A percentile compares a stretch with the other conserved stretches of the same genome.
phyloP scores from a whole-genome alignment of 2,888 invertebrate species.

The Ditylenchus weischeri region DNA sequence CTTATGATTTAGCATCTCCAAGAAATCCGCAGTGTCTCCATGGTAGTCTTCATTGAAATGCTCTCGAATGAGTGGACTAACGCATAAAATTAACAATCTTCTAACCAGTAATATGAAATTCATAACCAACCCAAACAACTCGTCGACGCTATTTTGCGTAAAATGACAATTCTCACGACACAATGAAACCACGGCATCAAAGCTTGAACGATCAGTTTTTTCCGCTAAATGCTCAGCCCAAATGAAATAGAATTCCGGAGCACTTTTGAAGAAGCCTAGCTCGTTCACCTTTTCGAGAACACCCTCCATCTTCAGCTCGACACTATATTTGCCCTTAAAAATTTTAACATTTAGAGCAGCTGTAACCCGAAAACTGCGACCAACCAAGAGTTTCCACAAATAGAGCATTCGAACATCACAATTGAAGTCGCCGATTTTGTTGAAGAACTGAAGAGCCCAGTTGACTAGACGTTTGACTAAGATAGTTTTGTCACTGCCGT shows the following conservation, averaged over 20 bases:
- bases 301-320: constrained; percentile 31
- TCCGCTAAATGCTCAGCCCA: constrained; percentile 27
- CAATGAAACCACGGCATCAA: constrained; percentile 11
- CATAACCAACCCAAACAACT: no score
- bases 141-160: neutral
- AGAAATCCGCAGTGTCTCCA: no score
- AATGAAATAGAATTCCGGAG: constrained; percentile 20
- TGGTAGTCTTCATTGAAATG: no score
- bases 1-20: no score
- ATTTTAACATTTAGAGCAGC: no score
- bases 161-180: constrained; percentile 16
- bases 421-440: constrained; percentile 4
- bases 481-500: constrained; percentile 19
- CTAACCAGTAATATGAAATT: no score
- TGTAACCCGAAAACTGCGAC: no score
- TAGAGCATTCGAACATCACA: constrained; percentile 21
- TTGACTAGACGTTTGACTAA: constrained; percentile 14
- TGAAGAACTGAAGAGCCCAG: constrained; percentile 23
- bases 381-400: constrained; percentile 25
- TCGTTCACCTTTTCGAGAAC: constrained; percentile 37
- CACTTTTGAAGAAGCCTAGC: constrained; percentile 30
- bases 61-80: no score
- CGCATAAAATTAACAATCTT: no score
- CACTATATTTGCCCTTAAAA: constrained; percentile 38
- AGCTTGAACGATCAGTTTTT: constrained; percentile 12